These are phyloP conservation scores for Cololabis saira DNA, from an alignment of 2,113 vertebrate genomes.

Conservation along the genomic window DNA sequence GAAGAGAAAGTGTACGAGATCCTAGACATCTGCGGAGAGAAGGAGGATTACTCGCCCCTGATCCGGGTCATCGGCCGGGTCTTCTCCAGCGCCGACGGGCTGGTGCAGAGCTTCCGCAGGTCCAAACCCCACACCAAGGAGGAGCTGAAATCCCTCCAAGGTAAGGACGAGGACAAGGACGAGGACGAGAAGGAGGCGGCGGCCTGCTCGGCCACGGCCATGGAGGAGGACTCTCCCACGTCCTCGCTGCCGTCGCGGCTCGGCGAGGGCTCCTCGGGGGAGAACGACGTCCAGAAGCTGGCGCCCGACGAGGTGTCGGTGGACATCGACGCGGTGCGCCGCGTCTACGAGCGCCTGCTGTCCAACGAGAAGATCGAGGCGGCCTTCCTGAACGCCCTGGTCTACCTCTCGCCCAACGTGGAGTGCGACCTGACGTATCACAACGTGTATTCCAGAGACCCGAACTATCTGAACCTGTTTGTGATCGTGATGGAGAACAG, in stretches of 20 bases:
- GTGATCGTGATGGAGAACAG: slow-evolving; percentile 98
- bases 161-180: slow-evolving; percentile 97
- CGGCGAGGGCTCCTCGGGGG: slow-evolving; percentile 84
- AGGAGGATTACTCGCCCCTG: slow-evolving; percentile 94
- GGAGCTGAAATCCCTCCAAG: slow-evolving; percentile 96
- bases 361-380: slow-evolving; percentile 97
- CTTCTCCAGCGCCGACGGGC: slow-evolving; percentile 94
- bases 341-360: slow-evolving; percentile 93
- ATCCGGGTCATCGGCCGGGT: slow-evolving; percentile 95
- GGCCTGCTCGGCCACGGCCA: slow-evolving; percentile 84
- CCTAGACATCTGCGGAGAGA: slow-evolving; percentile 91
- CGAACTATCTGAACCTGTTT: slow-evolving; percentile 97
- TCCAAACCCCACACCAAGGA: slow-evolving; percentile 96
- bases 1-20: slow-evolving; percentile 98
- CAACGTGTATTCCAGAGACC: slow-evolving; percentile 94
- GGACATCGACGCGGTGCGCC: slow-evolving; percentile 94
- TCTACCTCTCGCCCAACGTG: slow-evolving; percentile 97
- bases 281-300: slow-evolving; percentile 88
- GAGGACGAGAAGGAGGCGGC: slow-evolving; percentile 96
- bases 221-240: slow-evolving; percentile 90
- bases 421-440: slow-evolving; percentile 99
- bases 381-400: slow-evolving; percentile 97
- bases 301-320: slow-evolving; percentile 94
- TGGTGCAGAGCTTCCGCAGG: slow-evolving; percentile 96
- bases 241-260: slow-evolving; percentile 80